Percentiles rank a stretch among this genome's conserved stretches.
These are phyloP conservation scores for Acronicta aceris DNA, from an alignment of 2,888 invertebrate species.

Conservation along the genomic window DNA sequence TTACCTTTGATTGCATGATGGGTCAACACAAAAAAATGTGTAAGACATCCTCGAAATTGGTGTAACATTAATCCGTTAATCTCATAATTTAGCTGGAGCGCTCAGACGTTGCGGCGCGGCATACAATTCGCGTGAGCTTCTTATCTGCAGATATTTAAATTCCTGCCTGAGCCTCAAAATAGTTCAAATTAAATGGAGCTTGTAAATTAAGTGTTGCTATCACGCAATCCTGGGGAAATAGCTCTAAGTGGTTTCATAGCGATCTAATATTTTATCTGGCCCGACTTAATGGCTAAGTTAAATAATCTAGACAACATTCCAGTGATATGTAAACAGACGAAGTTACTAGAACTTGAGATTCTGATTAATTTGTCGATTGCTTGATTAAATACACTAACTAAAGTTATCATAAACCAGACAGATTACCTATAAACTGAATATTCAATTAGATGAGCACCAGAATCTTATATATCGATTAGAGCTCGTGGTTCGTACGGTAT, in stretches of 20 bases:
- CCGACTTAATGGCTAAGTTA: conserved; percentile 58
- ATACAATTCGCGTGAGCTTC: conserved; percentile 84
- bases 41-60: conserved; percentile 61
- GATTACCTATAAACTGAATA: conserved; percentile 27
- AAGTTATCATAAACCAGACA: conserved; percentile 24
- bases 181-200: conserved; percentile 85
- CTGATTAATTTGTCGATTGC: conserved; percentile 34
- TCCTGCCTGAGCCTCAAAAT: conserved; percentile 81
- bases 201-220: conserved; percentile 88
- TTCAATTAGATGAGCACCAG: conserved; percentile 19
- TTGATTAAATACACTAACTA: conserved; percentile 41
- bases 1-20: conserved; percentile 9
- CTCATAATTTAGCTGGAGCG: conserved; percentile 76
- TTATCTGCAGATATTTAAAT: conserved; percentile 87
- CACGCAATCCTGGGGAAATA: conserved; percentile 87
- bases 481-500: conserved; percentile 4
- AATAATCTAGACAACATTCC: conserved; percentile 49
- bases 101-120: conserved; percentile 58
- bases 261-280: conserved; percentile 78
- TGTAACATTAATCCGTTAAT: conserved; percentile 76
- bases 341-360: conserved; percentile 24
- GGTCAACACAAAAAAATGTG: conserved; percentile 13
- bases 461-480: conserved; percentile 10
- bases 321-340: conserved; percentile 35
- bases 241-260: conserved; percentile 83